Conservation (phyloP, 2,797 vertebrate species). For the Anableps anableps region DNA sequence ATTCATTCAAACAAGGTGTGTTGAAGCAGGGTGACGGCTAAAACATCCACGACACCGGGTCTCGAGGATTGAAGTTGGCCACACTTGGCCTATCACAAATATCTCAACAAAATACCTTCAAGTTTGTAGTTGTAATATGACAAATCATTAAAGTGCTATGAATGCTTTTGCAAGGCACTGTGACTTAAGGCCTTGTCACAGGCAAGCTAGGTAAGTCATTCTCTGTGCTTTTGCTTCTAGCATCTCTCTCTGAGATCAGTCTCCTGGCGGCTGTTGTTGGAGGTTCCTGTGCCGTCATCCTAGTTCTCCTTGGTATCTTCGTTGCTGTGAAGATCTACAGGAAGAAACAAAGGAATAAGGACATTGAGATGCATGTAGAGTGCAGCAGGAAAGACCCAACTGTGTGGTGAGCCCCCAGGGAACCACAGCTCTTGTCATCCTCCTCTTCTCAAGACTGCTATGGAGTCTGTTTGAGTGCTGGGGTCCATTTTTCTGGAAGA, state of each 20-base stretch:
- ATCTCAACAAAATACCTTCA: neutral
- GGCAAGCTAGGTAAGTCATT: neutral
- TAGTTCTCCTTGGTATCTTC: slow-evolving; percentile 79
- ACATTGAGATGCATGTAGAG: slow-evolving; percentile 48
- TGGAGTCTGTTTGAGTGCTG: slow-evolving; percentile 38
- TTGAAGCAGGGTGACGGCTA: neutral
- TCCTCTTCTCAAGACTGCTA: slow-evolving; percentile 43
- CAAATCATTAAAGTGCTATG: neutral
- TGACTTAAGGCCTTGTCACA: neutral
- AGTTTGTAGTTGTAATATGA: neutral
- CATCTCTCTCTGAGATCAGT: slow-evolving; percentile 84
- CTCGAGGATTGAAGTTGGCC: neutral
- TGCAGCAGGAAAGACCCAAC: slow-evolving; percentile 40
- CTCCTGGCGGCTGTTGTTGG: slow-evolving; percentile 86
- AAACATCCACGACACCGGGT: neutral
- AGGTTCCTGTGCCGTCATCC: slow-evolving; percentile 80
- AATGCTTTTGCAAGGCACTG: neutral
- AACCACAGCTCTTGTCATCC: slow-evolving; percentile 29
- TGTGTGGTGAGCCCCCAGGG: slow-evolving; percentile 68
- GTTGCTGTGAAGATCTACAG: slow-evolving; percentile 75
- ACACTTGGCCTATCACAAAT: neutral
- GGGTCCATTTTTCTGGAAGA: slow-evolving; percentile 51
- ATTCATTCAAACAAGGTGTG: neutral
- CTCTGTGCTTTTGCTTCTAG: slow-evolving; percentile 26
- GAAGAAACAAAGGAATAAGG: slow-evolving; percentile 40